Base-by-base conservation (phyloP, 2,888 invertebrate species). In the Conus canariensis region DNA sequence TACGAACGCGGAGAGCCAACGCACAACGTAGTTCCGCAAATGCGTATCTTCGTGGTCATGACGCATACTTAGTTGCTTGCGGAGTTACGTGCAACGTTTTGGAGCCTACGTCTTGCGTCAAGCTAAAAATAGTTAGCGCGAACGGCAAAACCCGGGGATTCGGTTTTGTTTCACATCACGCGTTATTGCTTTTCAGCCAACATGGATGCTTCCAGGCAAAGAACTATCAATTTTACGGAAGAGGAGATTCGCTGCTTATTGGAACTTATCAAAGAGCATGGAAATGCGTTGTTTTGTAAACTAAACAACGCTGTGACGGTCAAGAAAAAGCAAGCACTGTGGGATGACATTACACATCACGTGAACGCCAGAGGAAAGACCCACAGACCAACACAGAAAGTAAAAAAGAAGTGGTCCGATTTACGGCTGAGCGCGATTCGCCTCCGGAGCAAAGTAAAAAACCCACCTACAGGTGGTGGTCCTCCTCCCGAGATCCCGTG, bases 1-100 rank as follows among this genome's bases (percentile, higher is more conserved):
- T 80, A 80, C 80, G 80, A 80, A 70, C 70, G 70, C 70, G 30
- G 80, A 45, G 16, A 80, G 45, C 80, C 80, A 80, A 80, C 80
- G 80, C 80, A 80, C 80, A 16, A 80, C 80, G 30, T 80, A 80
- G 80, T 80, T 80, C 80, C 80, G 80, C 80, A 30, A 22, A 70
- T 80, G 30, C 80, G 80, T 80, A 80, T 10, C 19, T 80, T 7
- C 16, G 80, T 80, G 80, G 80, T 80, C 80, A 25, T 70, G 30
- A 80, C 80, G 6, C 80, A 30, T 80, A 30, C 80, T n/a, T 80
- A 80, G 80, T 80, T 30, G 80, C 80, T 25, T 25, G 80, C 80
- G 30, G 80, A 30, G 80, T 16, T 80, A 80, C 80, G 80, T 80
- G 30, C 10, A 30, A 25, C 80, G 80, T 30, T 80, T 6, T 25